A percentile compares a stretch with the other conserved stretches of the same genome.
Conservation (phyloP, 1,140 invertebrate genomes). For the Bombus affinis region DNA sequence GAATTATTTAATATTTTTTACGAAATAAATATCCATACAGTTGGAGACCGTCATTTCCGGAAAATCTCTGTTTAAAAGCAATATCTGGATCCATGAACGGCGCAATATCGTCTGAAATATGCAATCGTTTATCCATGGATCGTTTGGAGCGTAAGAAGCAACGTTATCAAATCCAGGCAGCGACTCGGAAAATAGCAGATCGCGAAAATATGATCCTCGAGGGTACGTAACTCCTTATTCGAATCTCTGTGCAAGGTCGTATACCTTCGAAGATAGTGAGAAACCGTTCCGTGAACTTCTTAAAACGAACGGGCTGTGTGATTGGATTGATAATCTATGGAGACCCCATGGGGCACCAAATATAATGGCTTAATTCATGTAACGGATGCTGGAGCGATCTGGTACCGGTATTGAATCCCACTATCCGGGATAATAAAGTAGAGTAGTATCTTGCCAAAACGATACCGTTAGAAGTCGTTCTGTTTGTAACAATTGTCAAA, state of each 20-base stretch:
- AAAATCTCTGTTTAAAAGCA: too few species aligned
- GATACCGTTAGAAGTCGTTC: slow-evolving; percentile 40
- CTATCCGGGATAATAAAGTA: slow-evolving; percentile 4
- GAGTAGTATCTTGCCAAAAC: slow-evolving; percentile 54
- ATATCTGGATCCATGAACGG: neutral
- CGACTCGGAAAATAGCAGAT: slow-evolving; percentile 40
- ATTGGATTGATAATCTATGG: slow-evolving; percentile 73
- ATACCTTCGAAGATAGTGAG: slow-evolving; percentile 56
- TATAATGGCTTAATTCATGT: slow-evolving; percentile 75
- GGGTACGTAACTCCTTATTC: slow-evolving; percentile 57
- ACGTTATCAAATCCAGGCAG: slow-evolving; percentile 31
- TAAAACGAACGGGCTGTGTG: slow-evolving; percentile 67
- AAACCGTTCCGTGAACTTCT: slow-evolving; percentile 61
- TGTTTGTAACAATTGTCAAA: neutral
- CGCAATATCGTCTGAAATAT: neutral
- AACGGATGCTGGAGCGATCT: slow-evolving; percentile 10
- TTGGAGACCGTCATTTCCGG: neutral
- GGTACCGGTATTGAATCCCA: slow-evolving; percentile 20
- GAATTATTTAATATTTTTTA: too few species aligned
- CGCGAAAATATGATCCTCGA: slow-evolving; percentile 12
- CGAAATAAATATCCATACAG: neutral
- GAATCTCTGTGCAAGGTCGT: slow-evolving; percentile 24
- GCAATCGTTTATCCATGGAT: slow-evolving; percentile 11
- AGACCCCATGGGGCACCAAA: slow-evolving; percentile 61
- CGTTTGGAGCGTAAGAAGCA: neutral